Evolutionary conservation across 2,888 invertebrate genomes (phyloP), one percentile per base, ranked within the genome.

Genomic region (Nineta flava): DNA sequence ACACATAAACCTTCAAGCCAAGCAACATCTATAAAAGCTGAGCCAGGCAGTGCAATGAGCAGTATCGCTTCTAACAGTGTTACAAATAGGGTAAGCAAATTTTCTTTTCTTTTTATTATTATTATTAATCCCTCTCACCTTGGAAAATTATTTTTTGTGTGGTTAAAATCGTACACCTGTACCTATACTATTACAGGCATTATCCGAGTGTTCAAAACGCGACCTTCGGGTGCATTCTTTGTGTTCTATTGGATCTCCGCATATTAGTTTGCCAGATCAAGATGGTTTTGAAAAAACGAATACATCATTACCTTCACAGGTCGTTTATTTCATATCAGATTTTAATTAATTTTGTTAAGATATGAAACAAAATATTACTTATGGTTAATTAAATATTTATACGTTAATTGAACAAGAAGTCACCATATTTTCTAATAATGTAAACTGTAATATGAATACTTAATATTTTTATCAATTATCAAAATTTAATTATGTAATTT

Each of bases 131-230:
- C 9, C 26, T 45, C n/a, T 42, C 15, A 32, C 16, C 16, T 10
- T n/a, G n/a, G n/a, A 9, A 38, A 35, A 2, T 31, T 13, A 10
- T 34, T 46, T 44, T 46, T n/a, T n/a, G n/a, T n/a, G n/a, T 46
- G 42, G 9, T 40, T 26, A 26, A 26, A 26, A 7, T 26, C 26
- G 26, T 26, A 26, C n/a, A n/a, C n/a, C n/a, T n/a, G n/a, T 26
- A 19, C 19, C 19, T 19, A 19, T 19, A 26, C 26, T 26, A 26
- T 26, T 65, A 44, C 60, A 73, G 70, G 73, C 73, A 3, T 65
- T 74, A 58, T 75, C 77, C 19, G 76, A 77, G 57, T 69, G 72
- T 50, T 76, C 75, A 1, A 75, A 76, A 57, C 76, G 75, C 61
- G 75, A 68, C 54, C 58, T 69, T 52, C 73, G 65, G 51, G 59